These are phyloP conservation scores for Trachelus iudaicus DNA, from an alignment of 2,888 invertebrate species.

Conservation along the genomic window DNA sequence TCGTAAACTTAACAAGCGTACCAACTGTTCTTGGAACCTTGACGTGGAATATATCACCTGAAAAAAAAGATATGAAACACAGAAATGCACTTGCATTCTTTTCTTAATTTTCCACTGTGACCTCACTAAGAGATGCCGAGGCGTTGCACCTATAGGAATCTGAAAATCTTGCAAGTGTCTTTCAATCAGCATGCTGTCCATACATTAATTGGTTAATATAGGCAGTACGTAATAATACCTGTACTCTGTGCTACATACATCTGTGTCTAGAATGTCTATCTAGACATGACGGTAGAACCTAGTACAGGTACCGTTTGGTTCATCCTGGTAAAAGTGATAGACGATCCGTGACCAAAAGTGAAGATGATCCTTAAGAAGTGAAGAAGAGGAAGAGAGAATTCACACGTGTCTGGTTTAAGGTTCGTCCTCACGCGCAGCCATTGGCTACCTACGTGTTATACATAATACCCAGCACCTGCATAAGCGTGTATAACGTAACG, in stretches of 20 bases:
- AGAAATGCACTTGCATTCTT: not conserved
- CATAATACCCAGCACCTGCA: not conserved
- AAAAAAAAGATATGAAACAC: not conserved
- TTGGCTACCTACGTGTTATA: not conserved
- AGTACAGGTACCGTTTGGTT: not conserved
- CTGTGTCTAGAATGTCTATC: no score
- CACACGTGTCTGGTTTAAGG: not conserved
- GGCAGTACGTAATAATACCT: not conserved
- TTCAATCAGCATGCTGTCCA: not conserved
- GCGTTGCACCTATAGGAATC: not conserved
- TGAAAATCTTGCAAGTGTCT: not conserved
- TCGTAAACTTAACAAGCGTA: not conserved
- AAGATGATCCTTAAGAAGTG: not conserved
- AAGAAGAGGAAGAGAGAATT: not conserved
- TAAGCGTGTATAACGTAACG: not conserved
- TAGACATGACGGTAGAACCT: not conserved
- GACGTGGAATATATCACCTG: not conserved
- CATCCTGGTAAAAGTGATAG: constrained; percentile 21
- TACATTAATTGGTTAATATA: not conserved
- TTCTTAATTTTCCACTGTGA: not conserved
- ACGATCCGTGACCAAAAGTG: constrained; percentile 26
- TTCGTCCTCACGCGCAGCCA: not conserved
- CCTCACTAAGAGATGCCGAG: not conserved
- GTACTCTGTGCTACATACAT: not conserved
- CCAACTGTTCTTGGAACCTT: not conserved